phyloP scores from a whole-genome alignment of 2,888 invertebrate genomes.

The Lottia gigantea region DNA sequence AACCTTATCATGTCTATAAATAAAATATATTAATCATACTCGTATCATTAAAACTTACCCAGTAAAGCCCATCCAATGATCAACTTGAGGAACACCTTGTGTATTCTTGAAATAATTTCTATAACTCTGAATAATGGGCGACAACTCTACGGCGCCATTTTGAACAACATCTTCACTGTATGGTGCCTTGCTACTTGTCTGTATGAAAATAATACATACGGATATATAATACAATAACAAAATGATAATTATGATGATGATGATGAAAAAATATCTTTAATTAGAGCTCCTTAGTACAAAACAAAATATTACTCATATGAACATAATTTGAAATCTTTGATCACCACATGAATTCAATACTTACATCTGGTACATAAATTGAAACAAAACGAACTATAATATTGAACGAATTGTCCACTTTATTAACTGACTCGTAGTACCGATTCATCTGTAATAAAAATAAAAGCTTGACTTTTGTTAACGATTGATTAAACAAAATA shows the following conservation, averaged over 20 bases:
- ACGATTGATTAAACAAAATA: too few species aligned
- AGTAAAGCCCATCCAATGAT: slow-evolving; percentile 8
- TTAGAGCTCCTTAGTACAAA: too few species aligned
- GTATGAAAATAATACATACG: neutral
- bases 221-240: too few species aligned
- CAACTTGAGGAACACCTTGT: neutral
- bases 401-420: neutral
- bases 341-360: neutral
- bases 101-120: slow-evolving; percentile 1
- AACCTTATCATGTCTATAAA: too few species aligned
- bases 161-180: neutral
- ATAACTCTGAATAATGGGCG: neutral
- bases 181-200: neutral
- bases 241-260: too few species aligned
- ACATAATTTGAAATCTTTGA: too few species aligned
- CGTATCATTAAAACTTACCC: slow-evolving; percentile 5
- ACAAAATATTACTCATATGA: too few species aligned
- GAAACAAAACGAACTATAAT: neutral
- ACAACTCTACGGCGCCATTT: neutral
- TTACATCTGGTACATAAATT: neutral
- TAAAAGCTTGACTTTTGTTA: too few species aligned
- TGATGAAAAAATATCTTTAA: too few species aligned
- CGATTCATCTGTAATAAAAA: slow-evolving; percentile 8
- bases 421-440: neutral
- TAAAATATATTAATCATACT: too few species aligned